These are phyloP conservation scores for Spea multiplicata DNA, from an alignment of 2,113 vertebrate species.

Conservation along the genomic window DNA sequence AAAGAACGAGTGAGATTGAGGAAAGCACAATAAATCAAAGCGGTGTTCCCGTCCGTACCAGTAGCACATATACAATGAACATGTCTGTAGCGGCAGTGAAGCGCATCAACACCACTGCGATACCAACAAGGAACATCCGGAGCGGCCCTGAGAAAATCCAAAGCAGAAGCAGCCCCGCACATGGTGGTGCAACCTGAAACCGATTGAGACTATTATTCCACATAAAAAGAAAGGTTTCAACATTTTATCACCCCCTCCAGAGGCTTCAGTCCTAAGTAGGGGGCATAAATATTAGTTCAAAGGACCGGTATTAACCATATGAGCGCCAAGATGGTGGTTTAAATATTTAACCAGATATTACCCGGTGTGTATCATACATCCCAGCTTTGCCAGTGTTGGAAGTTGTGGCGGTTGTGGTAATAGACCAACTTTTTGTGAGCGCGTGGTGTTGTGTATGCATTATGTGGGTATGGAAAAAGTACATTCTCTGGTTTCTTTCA, in stretches of 20 bases:
- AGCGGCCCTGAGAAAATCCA: background rate
- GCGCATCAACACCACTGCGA: slow-evolving; percentile 22
- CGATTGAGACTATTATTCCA: slow-evolving; percentile 20
- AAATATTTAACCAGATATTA: no score
- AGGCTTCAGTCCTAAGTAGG: background rate
- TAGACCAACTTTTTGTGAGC: no score
- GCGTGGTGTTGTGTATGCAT: no score
- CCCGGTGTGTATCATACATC: no score
- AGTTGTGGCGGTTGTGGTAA: no score
- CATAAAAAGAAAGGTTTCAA: slow-evolving; percentile 29
- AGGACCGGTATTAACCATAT: background rate
- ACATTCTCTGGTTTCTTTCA: no score
- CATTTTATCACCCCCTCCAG: background rate
- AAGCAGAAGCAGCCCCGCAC: slow-evolving; percentile 29
- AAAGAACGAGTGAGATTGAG: background rate
- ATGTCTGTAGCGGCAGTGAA: slow-evolving; percentile 26
- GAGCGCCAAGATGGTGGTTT: background rate
- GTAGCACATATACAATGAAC: slow-evolving; percentile 18
- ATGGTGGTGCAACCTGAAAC: slow-evolving; percentile 28
- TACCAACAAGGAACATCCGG: slow-evolving; percentile 11
- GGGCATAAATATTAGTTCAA: background rate
- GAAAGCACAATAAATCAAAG: slow-evolving; percentile 16
- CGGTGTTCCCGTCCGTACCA: background rate
- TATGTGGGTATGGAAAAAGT: no score
- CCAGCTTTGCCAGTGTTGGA: no score